Conservation (phyloP, 2,888 invertebrate genomes). For the Neria commutata region DNA sequence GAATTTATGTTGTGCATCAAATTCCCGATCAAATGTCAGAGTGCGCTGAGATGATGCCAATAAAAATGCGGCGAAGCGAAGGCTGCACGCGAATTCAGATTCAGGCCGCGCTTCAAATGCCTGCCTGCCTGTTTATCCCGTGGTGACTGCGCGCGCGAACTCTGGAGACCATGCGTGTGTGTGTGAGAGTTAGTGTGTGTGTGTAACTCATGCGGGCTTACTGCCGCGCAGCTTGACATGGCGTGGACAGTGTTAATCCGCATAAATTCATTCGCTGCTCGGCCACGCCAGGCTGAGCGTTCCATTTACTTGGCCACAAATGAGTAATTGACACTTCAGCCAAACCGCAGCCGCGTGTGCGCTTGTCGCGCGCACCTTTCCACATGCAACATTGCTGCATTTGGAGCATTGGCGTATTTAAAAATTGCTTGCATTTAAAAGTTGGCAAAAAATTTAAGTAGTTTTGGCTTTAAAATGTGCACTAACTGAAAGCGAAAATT, state of each 20-base stretch:
- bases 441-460: too few species aligned
- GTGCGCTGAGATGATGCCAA: background rate
- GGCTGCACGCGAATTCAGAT: background rate
- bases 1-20: background rate
- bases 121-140: background rate
- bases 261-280: background rate
- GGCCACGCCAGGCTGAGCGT: too few species aligned
- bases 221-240: background rate
- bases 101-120: background rate
- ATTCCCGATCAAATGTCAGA: background rate
- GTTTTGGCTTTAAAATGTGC: too few species aligned
- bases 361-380: too few species aligned
- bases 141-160: background rate
- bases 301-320: background rate
- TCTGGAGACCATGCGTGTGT: too few species aligned
- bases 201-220: background rate
- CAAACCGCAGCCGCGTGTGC: background rate
- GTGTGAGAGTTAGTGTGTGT: too few species aligned
- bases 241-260: background rate
- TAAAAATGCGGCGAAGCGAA: background rate
- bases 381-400: too few species aligned
- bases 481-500: too few species aligned
- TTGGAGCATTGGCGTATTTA: too few species aligned
- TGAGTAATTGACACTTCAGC: slow-evolving; percentile 2
- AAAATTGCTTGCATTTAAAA: too few species aligned